A percentile compares a stretch with the other conserved stretches of the same genome.
Evolutionary conservation across 2,888 invertebrate species (phyloP).

Genomic region (Luperina nickerlii): DNA sequence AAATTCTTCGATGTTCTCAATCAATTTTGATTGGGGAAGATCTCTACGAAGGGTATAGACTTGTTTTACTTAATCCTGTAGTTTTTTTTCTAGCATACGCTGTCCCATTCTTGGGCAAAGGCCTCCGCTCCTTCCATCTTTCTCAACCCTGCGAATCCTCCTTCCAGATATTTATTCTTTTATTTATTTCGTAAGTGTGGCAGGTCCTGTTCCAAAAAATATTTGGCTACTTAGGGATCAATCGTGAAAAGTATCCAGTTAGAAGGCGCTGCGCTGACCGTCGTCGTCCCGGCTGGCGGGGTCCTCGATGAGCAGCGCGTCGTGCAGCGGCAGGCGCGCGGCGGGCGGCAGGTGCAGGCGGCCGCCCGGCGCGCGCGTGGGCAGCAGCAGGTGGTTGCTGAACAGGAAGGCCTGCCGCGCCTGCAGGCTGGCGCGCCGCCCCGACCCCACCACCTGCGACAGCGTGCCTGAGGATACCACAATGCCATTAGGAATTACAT

Average conservation of each 20-base stretch:
- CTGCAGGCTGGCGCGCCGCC: conserved; percentile 84
- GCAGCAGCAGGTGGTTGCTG: conserved; percentile 96
- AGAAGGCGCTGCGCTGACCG: conserved; percentile 81
- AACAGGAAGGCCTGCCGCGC: conserved; percentile 96
- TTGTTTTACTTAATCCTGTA: background rate
- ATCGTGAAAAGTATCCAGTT: background rate
- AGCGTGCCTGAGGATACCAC: conserved; percentile 91
- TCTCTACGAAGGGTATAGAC: background rate
- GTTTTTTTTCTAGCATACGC: background rate
- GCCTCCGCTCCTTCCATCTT: background rate
- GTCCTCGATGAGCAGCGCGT: conserved; percentile 96
- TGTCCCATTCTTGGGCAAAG: background rate
- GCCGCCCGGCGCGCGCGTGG: conserved; percentile 95
- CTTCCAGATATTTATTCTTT: background rate
- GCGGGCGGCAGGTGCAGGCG: conserved; percentile 96
- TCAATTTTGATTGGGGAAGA: background rate
- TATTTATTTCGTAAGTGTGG: background rate
- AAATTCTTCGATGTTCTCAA: too few relatives aligned
- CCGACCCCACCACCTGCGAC: conserved; percentile 93
- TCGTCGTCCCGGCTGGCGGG: conserved; percentile 81
- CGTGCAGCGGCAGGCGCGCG: conserved; percentile 95
- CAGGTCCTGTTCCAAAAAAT: background rate
- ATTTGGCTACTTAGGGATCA: background rate
- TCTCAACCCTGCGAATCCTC: background rate
- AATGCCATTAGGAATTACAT: background rate